phyloP scores from a whole-genome alignment of 1,140 invertebrate genomes.

The Zaprionus gabonicus region DNA sequence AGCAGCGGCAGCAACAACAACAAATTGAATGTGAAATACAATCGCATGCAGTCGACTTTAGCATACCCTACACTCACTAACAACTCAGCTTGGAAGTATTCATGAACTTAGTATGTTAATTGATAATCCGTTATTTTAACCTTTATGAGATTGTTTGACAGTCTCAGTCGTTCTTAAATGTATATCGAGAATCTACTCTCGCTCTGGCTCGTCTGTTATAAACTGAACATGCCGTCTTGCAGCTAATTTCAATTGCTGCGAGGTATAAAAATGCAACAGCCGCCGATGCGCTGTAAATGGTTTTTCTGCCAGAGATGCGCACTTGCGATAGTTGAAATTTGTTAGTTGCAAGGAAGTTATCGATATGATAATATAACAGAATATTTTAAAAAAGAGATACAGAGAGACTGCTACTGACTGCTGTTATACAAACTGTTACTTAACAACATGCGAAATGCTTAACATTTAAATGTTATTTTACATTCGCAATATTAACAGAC shows the following conservation, averaged over 20 bases:
- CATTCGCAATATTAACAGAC: background rate
- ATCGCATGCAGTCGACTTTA: background rate
- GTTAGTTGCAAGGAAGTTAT: background rate
- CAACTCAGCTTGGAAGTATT: too few species aligned
- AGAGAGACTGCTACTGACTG: background rate
- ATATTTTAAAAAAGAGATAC: too few species aligned
- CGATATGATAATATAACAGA: background rate
- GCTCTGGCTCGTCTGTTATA: too few species aligned
- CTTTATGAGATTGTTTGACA: too few species aligned
- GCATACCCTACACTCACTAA: background rate
- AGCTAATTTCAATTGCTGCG: background rate
- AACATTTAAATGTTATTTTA: background rate
- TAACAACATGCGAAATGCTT: background rate
- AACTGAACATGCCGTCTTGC: background rate
- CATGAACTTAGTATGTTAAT: too few species aligned
- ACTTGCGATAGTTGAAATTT: background rate
- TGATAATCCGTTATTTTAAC: too few species aligned
- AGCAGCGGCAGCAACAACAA: background rate
- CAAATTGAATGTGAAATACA: background rate
- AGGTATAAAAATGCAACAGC: background rate
- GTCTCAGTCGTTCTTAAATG: background rate
- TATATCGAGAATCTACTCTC: background rate
- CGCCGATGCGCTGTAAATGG: conserved; percentile 9
- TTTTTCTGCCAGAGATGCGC: background rate
- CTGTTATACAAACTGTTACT: background rate